Evolutionary conservation across 2,113 vertebrate genomes (phyloP), one percentile per base, ranked within the genome.

Genomic region (Saguinus imperator): DNA sequence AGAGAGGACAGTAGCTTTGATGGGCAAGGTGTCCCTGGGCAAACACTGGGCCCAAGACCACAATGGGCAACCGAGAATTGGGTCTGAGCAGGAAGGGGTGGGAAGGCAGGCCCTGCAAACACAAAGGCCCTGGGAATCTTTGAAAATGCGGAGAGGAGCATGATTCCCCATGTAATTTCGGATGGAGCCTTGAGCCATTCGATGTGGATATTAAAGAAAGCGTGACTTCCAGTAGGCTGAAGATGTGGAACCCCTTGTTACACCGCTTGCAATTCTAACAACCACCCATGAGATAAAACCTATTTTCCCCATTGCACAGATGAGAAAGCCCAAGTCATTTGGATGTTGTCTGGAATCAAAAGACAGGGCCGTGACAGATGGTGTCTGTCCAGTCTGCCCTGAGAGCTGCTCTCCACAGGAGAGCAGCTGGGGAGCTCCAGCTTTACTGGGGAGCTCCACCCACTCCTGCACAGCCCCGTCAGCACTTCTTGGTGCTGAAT

Each of bases 391-490:
- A 5, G 21, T 66, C 32, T 21, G 50, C 43, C 64, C 58, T 1
- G 1, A 87, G 17, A 73, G 43, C 2, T 23, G 37, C 45, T n/a
- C 48, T 16, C 11, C 37, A 40, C 37, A 40, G 37, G 37, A 40
- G 37, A 40, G 37, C 37, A 40, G 37, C 2, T 40, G 37, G 37
- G 37, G 37, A 40, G 37, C 37, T 40, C 37, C 37, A 40, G 37
- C 37, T 40, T 40, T 40, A 3, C 37, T 40, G 43, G 43, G 37
- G 3, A 21, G 18, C 18, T 52, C 45, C 20, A 1, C 9, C 58
- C 25, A 2, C 1, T 17, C 45, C 64, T 21, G 2, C 43, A 3
- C 21, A 61, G 89, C 20, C n/a, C 73, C 66, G 0, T 21, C 0
- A 94, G 48, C 17, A 18, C 37, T 57, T 64, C 45, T 32, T 68